Base-by-base conservation (phyloP, 2,888 invertebrate genomes). In the Phanerotoma sp. region DNA sequence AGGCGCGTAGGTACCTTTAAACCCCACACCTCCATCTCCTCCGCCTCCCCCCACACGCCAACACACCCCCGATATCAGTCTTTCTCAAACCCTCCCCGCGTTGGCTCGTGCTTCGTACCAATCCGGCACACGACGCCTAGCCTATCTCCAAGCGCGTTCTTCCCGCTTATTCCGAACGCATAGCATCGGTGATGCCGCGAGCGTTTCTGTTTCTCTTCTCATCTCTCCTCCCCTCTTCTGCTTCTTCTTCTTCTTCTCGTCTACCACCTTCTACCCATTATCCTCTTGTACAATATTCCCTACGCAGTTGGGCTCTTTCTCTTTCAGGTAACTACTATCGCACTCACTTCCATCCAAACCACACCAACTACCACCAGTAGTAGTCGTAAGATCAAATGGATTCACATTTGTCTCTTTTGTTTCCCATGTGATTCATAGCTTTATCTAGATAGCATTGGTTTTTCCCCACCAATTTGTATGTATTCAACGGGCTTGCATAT, bases 141-240 rank as follows among this genome's bases (percentile, higher is more conserved):
- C 47, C 55, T 50, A 47, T 49, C 38, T 45, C 49, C 49, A 37
- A 21, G n/a, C 22, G 33, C 46, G 38, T 38, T 30, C 21, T 38
- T 52, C 61, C 53, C 51, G 55, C 56, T 56, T 48, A 56, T 52
- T 54, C 51, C 48, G 50, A 42, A 54, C 56, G 60, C 53, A 49
- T 38, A 54, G 38, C 30, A 38, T 20, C 35, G 18, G 20, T 22
- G 32, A 30, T 37, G 45, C 54, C 54, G 28, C 30, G 37, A 44
- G 44, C 49, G 33, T 41, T 48, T 51, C 51, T 35, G 44, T 22
- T 38, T 51, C 40, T 50, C 22, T 51, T n/a, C n/a, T n/a, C n/a
- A n/a, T n/a, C n/a, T n/a, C n/a, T 46, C 52, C 44, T 46, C 44
- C 22, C 47, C 51, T 57, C n/a, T n/a, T n/a, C n/a, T n/a, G n/a